Percentiles rank a stretch among this genome's conserved stretches.
Evolutionary conservation across 2,113 vertebrate genomes (phyloP).

Genomic region (Microcebus griseorufus): DNA sequence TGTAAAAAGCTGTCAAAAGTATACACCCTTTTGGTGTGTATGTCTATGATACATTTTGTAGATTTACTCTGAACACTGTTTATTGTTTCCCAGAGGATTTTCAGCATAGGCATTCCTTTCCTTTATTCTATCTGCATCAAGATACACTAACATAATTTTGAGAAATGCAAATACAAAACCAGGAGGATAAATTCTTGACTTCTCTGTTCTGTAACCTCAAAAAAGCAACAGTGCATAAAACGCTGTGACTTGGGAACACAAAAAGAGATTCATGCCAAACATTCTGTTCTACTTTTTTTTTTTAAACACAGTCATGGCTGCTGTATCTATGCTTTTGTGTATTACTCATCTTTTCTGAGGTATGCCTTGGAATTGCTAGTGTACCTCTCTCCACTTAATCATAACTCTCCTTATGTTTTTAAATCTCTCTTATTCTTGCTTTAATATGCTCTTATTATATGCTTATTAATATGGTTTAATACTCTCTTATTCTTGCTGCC

Average conservation of each 20-base stretch:
- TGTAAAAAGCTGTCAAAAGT: background rate
- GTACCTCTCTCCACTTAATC: background rate
- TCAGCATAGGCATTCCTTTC: background rate
- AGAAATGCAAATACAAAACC: constrained; percentile 49
- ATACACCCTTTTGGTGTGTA: background rate
- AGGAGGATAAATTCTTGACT: constrained; percentile 30
- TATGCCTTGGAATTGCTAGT: background rate
- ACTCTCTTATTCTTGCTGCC: constrained; percentile 9
- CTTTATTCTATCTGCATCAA: constrained; percentile 25
- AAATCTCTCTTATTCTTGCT: background rate
- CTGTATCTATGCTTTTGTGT: background rate
- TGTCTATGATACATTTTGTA: background rate
- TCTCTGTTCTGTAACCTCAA: constrained; percentile 33
- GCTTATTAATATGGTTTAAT: background rate
- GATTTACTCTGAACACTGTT: constrained; percentile 35
- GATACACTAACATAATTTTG: background rate
- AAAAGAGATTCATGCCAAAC: constrained; percentile 22
- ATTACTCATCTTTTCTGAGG: background rate
- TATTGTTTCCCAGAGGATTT: constrained; percentile 32
- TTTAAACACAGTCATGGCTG: background rate
- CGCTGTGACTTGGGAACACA: background rate
- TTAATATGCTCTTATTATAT: background rate
- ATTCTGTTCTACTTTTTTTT: background rate
- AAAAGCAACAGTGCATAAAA: constrained; percentile 45
- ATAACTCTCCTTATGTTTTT: background rate